Evolutionary conservation across 2,113 vertebrate genomes (phyloP).

Genomic region (Clarias magur): DNA sequence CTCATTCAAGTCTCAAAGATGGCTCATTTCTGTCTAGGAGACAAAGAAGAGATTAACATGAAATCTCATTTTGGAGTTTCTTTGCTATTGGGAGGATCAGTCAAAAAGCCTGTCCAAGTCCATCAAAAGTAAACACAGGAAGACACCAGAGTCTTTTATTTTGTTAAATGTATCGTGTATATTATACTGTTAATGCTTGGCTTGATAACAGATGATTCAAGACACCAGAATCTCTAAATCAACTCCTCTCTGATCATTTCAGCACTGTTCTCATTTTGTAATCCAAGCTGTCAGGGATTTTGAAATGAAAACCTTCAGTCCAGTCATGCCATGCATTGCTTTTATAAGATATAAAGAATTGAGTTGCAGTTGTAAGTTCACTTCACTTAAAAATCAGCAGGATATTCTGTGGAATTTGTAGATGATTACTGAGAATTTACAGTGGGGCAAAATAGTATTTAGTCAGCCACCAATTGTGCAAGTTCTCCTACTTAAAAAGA

Average conservation of each 20-base stretch:
- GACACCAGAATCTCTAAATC: background rate
- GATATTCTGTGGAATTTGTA: background rate
- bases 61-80: too few species aligned
- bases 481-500: too few species aligned
- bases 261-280: background rate
- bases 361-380: background rate
- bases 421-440: background rate
- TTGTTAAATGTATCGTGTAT: background rate
- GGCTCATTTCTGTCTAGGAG: too few species aligned
- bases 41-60: too few species aligned
- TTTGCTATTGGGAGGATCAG: background rate
- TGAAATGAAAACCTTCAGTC: background rate
- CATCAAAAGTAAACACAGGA: background rate
- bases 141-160: background rate
- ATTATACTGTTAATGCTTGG: background rate
- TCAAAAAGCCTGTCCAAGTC: background rate
- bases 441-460: too few species aligned
- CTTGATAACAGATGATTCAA: background rate
- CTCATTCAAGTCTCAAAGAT: too few species aligned
- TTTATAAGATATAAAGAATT: background rate
- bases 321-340: background rate
- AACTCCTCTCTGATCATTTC: background rate
- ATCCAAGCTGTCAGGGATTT: background rate
- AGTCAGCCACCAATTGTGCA: too few species aligned
- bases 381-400: background rate